These are phyloP conservation scores for Nycticorax nycticorax DNA, from an alignment of 2,113 vertebrate species.

Conservation along the genomic window DNA sequence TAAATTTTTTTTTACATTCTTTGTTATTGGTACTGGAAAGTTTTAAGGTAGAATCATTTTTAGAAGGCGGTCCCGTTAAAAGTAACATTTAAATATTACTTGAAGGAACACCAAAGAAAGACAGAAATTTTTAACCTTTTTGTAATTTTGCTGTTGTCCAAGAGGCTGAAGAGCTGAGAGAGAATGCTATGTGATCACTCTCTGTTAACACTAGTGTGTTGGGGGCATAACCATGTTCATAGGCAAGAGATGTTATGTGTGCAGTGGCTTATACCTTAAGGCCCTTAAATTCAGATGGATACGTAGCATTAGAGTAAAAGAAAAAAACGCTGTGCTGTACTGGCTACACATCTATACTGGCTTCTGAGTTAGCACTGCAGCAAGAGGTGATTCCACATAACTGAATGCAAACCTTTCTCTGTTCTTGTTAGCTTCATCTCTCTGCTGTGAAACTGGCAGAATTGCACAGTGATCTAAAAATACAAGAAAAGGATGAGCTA, in stretches of 20 bases:
- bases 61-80: neutral
- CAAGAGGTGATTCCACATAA: neutral
- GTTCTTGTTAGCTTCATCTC: constrained; percentile 79
- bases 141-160: fast-evolving
- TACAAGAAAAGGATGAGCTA: constrained; percentile 94
- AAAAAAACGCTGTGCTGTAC: neutral
- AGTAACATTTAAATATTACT: neutral
- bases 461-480: constrained; percentile 92
- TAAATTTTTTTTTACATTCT: neutral
- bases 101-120: neutral
- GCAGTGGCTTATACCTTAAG: neutral
- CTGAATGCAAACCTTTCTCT: neutral
- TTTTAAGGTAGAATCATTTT: neutral
- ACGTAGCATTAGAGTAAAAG: neutral
- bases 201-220: neutral
- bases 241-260: neutral
- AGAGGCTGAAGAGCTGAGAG: neutral
- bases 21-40: neutral
- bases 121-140: neutral
- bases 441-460: constrained; percentile 86
- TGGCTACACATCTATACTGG: fast-evolving
- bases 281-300: neutral
- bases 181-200: neutral
- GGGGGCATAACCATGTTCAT: neutral
- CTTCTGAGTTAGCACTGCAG: neutral